A percentile compares a stretch with the other conserved stretches of the same genome.
phyloP scores from a whole-genome alignment of 2,113 vertebrate genomes.

The Chionis minor region DNA sequence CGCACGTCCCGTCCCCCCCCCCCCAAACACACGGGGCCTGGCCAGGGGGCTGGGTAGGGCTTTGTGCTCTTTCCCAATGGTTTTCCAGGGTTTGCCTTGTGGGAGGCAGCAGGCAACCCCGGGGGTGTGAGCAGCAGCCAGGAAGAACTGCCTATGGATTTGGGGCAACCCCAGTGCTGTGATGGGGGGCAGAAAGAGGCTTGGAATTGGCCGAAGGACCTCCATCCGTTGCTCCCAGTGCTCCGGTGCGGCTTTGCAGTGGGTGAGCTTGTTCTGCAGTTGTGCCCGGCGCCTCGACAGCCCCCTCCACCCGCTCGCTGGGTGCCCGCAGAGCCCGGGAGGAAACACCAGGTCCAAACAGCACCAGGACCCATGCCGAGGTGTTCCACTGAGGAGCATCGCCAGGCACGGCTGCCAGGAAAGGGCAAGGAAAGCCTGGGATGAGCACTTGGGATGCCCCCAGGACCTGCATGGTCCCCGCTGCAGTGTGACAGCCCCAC shows the following conservation, averaged over 20 bases:
- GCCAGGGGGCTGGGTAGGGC: neutral
- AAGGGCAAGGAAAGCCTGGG: neutral
- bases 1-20: neutral
- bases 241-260: neutral
- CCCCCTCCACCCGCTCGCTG: fast-evolving
- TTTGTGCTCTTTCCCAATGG: neutral
- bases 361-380: neutral
- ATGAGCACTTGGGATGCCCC: no score
- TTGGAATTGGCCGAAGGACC: fast-evolving
- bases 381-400: fast-evolving
- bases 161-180: neutral
- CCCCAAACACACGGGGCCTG: neutral
- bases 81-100: neutral
- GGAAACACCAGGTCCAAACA: neutral
- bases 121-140: fast-evolving
- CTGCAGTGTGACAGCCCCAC: neutral
- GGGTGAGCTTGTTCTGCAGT: fast-evolving
- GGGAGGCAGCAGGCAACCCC: fast-evolving
- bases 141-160: neutral
- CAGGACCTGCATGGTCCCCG: fast-evolving
- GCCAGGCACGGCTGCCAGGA: fast-evolving
- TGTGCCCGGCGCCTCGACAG: fast-evolving
- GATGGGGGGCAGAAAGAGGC: neutral
- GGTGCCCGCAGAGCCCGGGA: no score
- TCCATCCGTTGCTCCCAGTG: fast-evolving